Evolutionary conservation across 2,888 invertebrate genomes (phyloP).

Genomic region (Perizoma flavofasciatum): DNA sequence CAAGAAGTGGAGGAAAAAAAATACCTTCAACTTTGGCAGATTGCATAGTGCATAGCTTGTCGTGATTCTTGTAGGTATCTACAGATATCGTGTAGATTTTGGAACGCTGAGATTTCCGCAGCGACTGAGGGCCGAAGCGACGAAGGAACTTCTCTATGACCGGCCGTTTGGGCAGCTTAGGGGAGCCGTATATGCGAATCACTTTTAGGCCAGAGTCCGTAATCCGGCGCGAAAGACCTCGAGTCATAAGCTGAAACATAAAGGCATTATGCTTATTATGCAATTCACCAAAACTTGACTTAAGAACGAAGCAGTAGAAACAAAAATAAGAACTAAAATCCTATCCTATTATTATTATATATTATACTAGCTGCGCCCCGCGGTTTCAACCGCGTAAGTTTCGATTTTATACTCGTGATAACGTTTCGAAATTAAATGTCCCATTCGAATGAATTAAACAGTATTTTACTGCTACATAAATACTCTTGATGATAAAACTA

Average conservation of each 20-base stretch:
- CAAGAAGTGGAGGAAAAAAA: too few relatives aligned
- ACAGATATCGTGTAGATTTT: conserved; percentile 20
- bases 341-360: too few relatives aligned
- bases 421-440: too few relatives aligned
- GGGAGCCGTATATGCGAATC: conserved; percentile 22
- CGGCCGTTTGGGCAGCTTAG: conserved; percentile 11
- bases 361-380: too few relatives aligned
- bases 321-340: too few relatives aligned
- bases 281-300: too few relatives aligned
- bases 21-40: conserved; percentile 5
- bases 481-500: too few relatives aligned
- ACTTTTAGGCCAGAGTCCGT: conserved; percentile 21
- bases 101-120: conserved; percentile 22
- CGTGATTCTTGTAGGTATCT: conserved; percentile 17
- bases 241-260: conserved; percentile 18
- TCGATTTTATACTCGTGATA: too few relatives aligned
- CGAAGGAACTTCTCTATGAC: conserved; percentile 9
- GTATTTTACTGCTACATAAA: too few relatives aligned
- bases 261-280: neutral
- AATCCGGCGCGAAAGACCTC: conserved; percentile 20
- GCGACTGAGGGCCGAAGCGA: conserved; percentile 12
- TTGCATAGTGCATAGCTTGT: conserved; percentile 10
- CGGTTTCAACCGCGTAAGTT: too few relatives aligned
- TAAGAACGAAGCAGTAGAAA: too few relatives aligned
- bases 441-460: too few relatives aligned